Base-by-base conservation (phyloP, 2,113 vertebrate species). In the Laticauda laticaudata region DNA sequence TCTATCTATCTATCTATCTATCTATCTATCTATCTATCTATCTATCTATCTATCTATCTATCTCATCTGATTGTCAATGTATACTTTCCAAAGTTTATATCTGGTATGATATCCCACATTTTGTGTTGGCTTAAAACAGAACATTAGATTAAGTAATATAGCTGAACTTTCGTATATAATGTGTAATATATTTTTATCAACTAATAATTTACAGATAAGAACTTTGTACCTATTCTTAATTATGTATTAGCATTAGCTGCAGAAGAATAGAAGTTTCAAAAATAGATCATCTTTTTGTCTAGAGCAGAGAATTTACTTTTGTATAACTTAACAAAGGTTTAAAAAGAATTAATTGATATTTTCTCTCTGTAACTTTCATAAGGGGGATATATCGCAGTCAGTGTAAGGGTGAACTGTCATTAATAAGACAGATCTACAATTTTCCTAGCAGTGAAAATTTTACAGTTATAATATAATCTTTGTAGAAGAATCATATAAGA, bases 371-470 rank as follows among this genome's bases (percentile, higher is more conserved):
- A 90, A 87, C 55, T 89, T 94, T 94, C 92, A 53, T 90, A 95
- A 94, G 69, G 48, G 93, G 94, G 94, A 93, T 92, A 59, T 75
- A 90, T 94, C 91, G 88, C 88, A 94, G 85, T 91, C 10, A 39
- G 10, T 94, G 93, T 96, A 94, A 94, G 6, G 94, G 91, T 69
- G 56, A 96, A 95, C 97, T 94, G 90, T 96, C 95, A 94, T 94
- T 97, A 97, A 97, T 95, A 96, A 97, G 96, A 97, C 96, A 96
- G 51, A 92, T 95, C 94, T 92, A 93, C 92, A 95, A 94, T 92
- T 95, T 95, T 93, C 93, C 48, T 94, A 96, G 94, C 86, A 86
- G 93, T 97, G 95, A 55, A 96, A 93, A 93, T 95, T 64, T 93
- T 95, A 91, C 93, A 89, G 94, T 93, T 45, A 96, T 97, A 96